Evolutionary conservation across 2,113 vertebrate species (phyloP), one percentile per base, ranked within the genome.

Genomic region (Pitta sordida): DNA sequence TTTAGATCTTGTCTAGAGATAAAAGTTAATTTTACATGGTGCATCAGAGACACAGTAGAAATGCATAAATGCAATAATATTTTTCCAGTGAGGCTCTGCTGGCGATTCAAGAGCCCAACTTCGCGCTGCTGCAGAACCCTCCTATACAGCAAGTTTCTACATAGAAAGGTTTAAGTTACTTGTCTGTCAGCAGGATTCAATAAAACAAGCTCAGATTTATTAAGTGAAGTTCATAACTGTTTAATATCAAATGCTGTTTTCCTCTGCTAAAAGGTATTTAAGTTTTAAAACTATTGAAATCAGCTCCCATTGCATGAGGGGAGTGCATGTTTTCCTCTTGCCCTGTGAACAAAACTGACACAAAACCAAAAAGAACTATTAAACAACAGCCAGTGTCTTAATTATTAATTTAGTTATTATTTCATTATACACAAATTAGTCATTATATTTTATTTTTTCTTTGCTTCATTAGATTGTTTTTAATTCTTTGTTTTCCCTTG

Each of bases 1-100:
- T 95, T 96, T 92, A 95, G 93, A 96, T 95, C 94, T 90, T 91
- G 94, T 94, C 82, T 91, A 51, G 76, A 94, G 94, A 96, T 96
- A 95, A 77, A 92, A 87, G 75, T 94, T 93, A 94, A 96, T 95
- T 96, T 95, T 91, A 93, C 87, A 91, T 15, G 70, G 75, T 67
- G 63, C 90, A 93, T 94, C 93, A 95, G 93, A 95, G 70, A 81
- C 2, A 0, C 59, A 49, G 71, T 29, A 68, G 43, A 91, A 90
- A 70, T n/a, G 87, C 85, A 80, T 70, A 92, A 83, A 85, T 4
- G n/a, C 90, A 93, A 37, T 90, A 62, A 52, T 74, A 88, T 86
- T 85, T 84, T 91, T 75, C 71, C 78, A 85, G 69, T 18, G 43
- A 90, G 81, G 37, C 44, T 82, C 67, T 55, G 75, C 78, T 51